phyloP scores from a whole-genome alignment of 2,797 vertebrate species.

The Poeciliopsis gracilis region DNA sequence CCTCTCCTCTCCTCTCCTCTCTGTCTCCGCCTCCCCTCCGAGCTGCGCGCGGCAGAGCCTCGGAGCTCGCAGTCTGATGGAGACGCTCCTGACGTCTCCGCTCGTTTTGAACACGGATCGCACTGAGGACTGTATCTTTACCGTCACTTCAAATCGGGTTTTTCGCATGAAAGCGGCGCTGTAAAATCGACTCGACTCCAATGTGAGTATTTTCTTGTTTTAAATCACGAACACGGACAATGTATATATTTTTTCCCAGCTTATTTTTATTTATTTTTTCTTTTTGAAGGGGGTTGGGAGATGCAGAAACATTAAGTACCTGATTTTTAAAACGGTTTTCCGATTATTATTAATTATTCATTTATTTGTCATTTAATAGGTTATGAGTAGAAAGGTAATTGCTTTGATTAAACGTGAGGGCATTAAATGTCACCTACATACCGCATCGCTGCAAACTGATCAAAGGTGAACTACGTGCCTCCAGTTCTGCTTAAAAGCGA shows the following conservation, averaged over 20 bases:
- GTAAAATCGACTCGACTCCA: slow-evolving; percentile 26
- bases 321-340: not conserved
- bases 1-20: slow-evolving; percentile 2
- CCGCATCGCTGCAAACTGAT: not conserved
- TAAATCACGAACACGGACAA: not conserved
- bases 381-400: not conserved
- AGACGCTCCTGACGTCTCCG: slow-evolving; percentile 27
- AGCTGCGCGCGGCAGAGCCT: slow-evolving; percentile 23
- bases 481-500: slow-evolving; percentile 4
- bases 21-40: not conserved
- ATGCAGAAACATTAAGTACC: not conserved
- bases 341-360: not conserved
- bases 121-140: not conserved
- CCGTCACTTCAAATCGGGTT: slow-evolving; percentile 6
- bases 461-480: not conserved
- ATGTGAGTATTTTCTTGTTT: slow-evolving; percentile 49
- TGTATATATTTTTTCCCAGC: not conserved
- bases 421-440: no score
- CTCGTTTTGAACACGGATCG: not conserved
- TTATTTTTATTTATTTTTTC: not conserved
- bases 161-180: slow-evolving; percentile 5
- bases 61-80: slow-evolving; percentile 45
- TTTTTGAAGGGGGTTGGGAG: not conserved
- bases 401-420: not conserved
- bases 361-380: not conserved